These are phyloP conservation scores for Hirtodrosophila trivittata DNA, from an alignment of 2,888 invertebrate genomes.

Conservation along the genomic window DNA sequence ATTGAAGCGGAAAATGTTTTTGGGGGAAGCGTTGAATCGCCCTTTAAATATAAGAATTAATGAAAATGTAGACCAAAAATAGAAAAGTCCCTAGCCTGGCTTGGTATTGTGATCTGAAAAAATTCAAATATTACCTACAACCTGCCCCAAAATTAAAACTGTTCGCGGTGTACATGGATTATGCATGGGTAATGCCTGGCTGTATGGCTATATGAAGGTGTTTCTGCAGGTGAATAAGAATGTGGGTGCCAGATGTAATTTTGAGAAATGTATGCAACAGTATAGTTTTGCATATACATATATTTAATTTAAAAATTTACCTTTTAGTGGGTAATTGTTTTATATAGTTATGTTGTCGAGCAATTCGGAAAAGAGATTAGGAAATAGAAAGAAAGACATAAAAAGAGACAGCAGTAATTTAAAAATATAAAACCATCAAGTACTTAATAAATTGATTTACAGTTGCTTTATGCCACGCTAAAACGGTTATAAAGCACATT, in stretches of 20 bases:
- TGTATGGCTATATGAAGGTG: conserved; percentile 9
- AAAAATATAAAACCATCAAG: too few species aligned
- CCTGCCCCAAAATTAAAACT: conserved; percentile 53
- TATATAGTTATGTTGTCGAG: conserved; percentile 41
- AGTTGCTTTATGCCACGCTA: too few species aligned
- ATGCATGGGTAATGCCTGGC: conserved; percentile 54
- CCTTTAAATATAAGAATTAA: conserved; percentile 38
- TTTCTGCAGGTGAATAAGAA: conserved; percentile 4
- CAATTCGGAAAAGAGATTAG: conserved; percentile 34
- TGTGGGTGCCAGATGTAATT: conserved; percentile 4
- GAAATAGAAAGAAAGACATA: conserved; percentile 38
- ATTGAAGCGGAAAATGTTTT: too few species aligned
- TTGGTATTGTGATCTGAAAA: conserved; percentile 48
- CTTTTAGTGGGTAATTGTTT: conserved; percentile 57
- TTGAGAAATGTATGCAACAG: conserved; percentile 34
- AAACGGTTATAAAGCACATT: conserved; percentile 40
- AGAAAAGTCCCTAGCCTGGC: background rate
- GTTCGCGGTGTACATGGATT: conserved; percentile 38
- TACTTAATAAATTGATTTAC: too few species aligned
- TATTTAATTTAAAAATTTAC: conserved; percentile 60
- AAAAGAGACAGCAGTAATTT: conserved; percentile 37
- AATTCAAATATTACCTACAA: conserved; percentile 71
- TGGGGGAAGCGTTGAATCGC: too few species aligned
- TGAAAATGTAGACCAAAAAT: conserved; percentile 50
- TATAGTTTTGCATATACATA: conserved; percentile 23